phyloP scores from a whole-genome alignment of 1,140 invertebrate genomes.

The Lasaia peninsularis region DNA sequence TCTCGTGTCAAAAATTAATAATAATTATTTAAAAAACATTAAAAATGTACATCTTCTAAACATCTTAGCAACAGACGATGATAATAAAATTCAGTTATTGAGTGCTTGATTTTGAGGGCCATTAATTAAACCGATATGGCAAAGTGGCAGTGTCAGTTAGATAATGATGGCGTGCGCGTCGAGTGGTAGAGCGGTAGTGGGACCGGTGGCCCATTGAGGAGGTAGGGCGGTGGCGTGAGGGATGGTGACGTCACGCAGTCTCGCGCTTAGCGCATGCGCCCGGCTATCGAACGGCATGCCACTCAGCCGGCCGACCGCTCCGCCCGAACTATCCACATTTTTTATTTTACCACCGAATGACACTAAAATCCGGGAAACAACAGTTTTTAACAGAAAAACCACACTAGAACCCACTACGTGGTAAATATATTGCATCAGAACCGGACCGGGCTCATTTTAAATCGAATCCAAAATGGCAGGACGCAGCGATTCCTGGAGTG shows the following conservation, averaged over 20 bases:
- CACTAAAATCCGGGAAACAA: conserved; percentile 42
- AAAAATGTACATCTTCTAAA: background rate
- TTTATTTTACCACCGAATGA: conserved; percentile 65
- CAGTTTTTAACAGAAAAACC: conserved; percentile 42
- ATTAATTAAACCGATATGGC: conserved; percentile 38
- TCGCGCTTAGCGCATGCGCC: conserved; percentile 60
- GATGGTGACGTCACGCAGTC: conserved; percentile 52
- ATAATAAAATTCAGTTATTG: conserved; percentile 17
- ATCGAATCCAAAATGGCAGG: conserved; percentile 63
- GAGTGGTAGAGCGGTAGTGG: conserved; percentile 29
- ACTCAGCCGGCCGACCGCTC: conserved; percentile 61
- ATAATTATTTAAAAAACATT: background rate
- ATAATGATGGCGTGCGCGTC: conserved; percentile 30
- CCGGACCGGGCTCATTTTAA: conserved; percentile 21
- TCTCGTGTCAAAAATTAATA: too few species aligned
- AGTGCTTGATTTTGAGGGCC: conserved; percentile 10
- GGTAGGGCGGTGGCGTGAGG: conserved; percentile 48
- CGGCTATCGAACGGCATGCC: conserved; percentile 70
- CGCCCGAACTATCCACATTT: conserved; percentile 63
- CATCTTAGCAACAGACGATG: background rate
- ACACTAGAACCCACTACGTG: conserved; percentile 22
- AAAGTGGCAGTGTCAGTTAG: conserved; percentile 30
- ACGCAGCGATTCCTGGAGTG: conserved; percentile 32
- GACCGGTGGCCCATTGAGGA: conserved; percentile 54
- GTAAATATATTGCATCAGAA: conserved; percentile 26